Percentiles rank a stretch among this genome's conserved stretches.
Evolutionary conservation across 1,140 invertebrate genomes (phyloP).

Genomic region (Platorchestia sp.): DNA sequence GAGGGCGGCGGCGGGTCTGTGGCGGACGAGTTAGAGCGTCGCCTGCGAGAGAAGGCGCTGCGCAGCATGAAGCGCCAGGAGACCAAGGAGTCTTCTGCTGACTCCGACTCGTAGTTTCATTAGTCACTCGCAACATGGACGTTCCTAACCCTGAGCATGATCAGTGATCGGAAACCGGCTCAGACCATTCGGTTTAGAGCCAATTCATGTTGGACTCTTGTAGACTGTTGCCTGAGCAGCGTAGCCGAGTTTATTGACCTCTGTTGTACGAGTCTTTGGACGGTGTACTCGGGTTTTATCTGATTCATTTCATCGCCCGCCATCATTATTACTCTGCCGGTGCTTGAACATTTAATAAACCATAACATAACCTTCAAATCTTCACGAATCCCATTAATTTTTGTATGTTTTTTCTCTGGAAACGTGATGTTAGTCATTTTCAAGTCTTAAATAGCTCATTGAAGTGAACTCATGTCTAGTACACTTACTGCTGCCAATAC

Average conservation of each 20-base stretch:
- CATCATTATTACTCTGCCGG: background rate
- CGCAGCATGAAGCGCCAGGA: conserved; percentile 78
- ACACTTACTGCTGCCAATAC: background rate
- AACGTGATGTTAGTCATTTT: background rate
- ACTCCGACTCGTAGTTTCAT: conserved; percentile 63
- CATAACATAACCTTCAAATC: background rate
- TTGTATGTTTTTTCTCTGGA: background rate
- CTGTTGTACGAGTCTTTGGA: background rate
- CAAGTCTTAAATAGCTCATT: background rate
- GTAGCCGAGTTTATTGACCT: background rate
- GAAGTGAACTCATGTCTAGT: background rate
- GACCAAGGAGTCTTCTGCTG: conserved; percentile 60
- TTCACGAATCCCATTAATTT: background rate
- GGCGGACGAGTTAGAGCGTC: conserved; percentile 84
- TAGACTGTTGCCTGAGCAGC: background rate
- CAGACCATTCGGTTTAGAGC: background rate
- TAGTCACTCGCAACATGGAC: background rate
- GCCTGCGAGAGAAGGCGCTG: conserved; percentile 87
- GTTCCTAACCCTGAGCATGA: too few relatives aligned
- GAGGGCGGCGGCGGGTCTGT: conserved; percentile 68
- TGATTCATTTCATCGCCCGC: background rate
- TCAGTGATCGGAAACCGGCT: background rate
- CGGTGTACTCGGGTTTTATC: background rate
- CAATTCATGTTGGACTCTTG: too few relatives aligned
- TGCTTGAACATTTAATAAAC: background rate